phyloP scores from a whole-genome alignment of 2,797 vertebrate species.

The Tenualosa ilisha region DNA sequence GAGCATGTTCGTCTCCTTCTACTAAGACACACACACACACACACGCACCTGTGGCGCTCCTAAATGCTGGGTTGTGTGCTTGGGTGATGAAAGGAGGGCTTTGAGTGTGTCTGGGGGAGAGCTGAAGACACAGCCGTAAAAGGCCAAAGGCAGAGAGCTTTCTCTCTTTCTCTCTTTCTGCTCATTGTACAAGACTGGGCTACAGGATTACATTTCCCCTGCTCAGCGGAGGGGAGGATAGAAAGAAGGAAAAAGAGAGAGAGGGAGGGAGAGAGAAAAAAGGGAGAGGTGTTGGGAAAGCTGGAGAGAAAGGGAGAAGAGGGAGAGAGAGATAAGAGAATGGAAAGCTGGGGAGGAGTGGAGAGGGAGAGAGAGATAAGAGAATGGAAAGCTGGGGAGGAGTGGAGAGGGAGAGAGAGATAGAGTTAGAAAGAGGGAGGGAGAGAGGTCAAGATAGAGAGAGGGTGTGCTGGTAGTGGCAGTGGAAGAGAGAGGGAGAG shows the following conservation, averaged over 20 bases:
- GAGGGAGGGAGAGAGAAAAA: background rate
- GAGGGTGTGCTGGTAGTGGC: background rate
- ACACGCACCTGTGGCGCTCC: background rate
- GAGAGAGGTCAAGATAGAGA: background rate
- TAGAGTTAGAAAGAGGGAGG: slow-evolving; percentile 25
- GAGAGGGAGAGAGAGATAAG: background rate
- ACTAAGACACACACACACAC: too few species aligned
- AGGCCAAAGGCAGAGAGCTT: background rate
- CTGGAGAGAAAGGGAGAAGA: slow-evolving; percentile 28
- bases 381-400: background rate
- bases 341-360: background rate
- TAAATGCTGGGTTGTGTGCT: background rate
- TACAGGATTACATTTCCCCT: slow-evolving; percentile 8
- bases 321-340: background rate
- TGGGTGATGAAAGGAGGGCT: background rate
- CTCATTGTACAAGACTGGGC: slow-evolving; percentile 3
- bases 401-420: background rate
- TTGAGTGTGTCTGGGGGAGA: background rate
- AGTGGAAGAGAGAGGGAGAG: background rate
- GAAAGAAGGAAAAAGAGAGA: background rate
- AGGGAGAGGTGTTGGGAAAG: background rate
- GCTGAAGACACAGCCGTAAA: background rate
- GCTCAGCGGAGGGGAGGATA: background rate
- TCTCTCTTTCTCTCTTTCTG: background rate
- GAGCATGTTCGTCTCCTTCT: background rate